These are phyloP conservation scores for Callaeas wilsoni DNA, from an alignment of 2,113 vertebrate genomes.

Conservation along the genomic window DNA sequence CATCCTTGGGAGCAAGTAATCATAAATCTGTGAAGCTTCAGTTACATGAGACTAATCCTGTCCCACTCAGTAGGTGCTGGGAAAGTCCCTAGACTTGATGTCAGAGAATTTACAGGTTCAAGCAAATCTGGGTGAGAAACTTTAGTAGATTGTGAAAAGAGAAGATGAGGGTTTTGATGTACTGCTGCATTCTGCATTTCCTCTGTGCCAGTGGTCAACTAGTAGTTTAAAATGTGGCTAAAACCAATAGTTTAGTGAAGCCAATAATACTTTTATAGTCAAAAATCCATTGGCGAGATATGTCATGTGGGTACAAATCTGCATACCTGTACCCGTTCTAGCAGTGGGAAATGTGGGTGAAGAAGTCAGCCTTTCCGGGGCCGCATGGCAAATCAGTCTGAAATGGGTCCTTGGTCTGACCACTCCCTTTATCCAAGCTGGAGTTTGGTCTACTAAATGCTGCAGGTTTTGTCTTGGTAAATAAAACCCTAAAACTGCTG, in stretches of 20 bases:
- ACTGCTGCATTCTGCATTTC: fast-evolving
- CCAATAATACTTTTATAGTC: not conserved
- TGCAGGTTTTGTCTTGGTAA: not conserved
- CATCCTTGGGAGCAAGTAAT: not conserved
- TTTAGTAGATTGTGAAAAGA: not conserved
- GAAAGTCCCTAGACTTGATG: not conserved
- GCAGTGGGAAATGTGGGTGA: not conserved
- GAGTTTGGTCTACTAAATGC: not conserved
- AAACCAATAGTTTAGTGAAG: not conserved
- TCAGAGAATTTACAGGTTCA: not conserved
- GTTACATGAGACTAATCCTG: not conserved
- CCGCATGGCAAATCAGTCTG: fast-evolving
- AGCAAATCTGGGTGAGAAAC: not conserved
- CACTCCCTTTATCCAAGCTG: not conserved
- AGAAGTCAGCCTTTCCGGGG: fast-evolving
- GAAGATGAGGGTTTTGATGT: not conserved
- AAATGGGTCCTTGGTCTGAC: not conserved
- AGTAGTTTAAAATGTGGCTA: not conserved
- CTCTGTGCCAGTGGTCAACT: not conserved
- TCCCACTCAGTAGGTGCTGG: not conserved
- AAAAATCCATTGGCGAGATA: not conserved
- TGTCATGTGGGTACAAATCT: not conserved
- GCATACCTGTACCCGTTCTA: not conserved
- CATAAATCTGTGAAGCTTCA: not conserved
- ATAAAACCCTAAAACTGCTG: not conserved